Evolutionary conservation across 2,113 vertebrate species (phyloP).

Genomic region (Anguilla rostrata): DNA sequence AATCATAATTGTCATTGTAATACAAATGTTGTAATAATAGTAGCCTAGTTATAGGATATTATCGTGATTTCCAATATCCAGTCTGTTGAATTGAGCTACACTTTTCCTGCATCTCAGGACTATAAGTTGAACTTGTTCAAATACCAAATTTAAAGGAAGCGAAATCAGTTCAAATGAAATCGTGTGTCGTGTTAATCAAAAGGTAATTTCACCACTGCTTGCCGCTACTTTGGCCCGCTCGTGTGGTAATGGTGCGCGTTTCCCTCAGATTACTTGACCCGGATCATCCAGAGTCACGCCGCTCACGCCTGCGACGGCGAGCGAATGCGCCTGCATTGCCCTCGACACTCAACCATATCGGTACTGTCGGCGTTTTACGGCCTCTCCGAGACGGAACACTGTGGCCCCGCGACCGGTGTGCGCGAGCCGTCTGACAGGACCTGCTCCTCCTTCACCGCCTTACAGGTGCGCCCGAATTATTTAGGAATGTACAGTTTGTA

Average conservation of each 20-base stretch:
- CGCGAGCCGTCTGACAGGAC: conserved; percentile 60
- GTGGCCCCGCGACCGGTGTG: conserved; percentile 58
- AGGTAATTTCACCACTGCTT: background rate
- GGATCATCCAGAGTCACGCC: conserved; percentile 89
- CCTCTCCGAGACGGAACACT: conserved; percentile 56
- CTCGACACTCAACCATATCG: conserved; percentile 89
- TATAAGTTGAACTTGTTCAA: background rate
- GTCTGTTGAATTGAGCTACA: background rate
- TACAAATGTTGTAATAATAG: too few species aligned
- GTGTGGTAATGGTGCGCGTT: conserved; percentile 4
- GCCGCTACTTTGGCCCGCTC: background rate
- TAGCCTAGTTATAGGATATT: background rate
- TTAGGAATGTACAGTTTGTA: background rate
- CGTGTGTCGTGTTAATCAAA: background rate
- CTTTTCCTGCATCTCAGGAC: background rate
- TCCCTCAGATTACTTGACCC: conserved; percentile 86
- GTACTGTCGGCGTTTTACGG: conserved; percentile 90
- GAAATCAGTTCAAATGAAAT: background rate
- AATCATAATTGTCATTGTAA: background rate
- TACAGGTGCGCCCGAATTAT: conserved; percentile 77
- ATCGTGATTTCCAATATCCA: background rate
- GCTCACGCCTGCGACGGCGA: conserved; percentile 86
- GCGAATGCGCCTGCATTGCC: conserved; percentile 82
- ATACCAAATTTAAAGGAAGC: background rate
- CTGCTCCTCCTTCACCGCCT: conserved; percentile 81